A percentile compares a stretch with the other conserved stretches of the same genome.
Conservation (phyloP, 2,113 vertebrate species). For the Nycticebus coucang region DNA sequence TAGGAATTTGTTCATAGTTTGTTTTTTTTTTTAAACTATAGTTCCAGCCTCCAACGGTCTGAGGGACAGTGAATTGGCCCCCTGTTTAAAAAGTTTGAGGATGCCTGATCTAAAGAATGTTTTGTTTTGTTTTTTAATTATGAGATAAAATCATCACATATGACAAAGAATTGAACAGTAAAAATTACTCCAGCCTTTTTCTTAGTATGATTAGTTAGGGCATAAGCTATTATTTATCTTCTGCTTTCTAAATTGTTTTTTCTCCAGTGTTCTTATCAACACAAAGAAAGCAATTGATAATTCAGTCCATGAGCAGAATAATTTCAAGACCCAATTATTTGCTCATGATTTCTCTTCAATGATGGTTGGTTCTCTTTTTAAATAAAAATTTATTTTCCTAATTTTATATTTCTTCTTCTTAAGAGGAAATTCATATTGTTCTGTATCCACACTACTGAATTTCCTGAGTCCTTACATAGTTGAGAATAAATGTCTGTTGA, state of each 20-base stretch:
- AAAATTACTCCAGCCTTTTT: neutral
- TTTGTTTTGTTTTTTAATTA: neutral
- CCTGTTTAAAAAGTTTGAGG: too few species aligned
- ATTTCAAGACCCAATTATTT: neutral
- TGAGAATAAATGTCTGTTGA: neutral
- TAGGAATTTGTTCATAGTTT: too few species aligned
- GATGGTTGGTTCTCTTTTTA: neutral
- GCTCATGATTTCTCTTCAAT: neutral
- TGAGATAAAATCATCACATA: neutral
- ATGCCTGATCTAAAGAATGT: too few species aligned
- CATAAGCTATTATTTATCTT: neutral
- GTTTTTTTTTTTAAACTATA: too few species aligned
- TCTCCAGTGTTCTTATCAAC: neutral
- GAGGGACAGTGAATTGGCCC: too few species aligned
- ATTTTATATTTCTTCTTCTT: neutral
- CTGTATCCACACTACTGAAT: neutral
- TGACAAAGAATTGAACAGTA: neutral
- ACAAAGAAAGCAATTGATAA: neutral
- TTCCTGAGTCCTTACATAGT: neutral
- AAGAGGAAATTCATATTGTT: neutral
- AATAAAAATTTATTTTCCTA: neutral
- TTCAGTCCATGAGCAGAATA: neutral
- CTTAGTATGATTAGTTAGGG: neutral
- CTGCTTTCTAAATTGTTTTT: neutral
- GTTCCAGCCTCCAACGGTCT: too few species aligned